A percentile compares a stretch with the other conserved stretches of the same genome.
phyloP scores from a whole-genome alignment of 2,888 invertebrate species.

The Andricus curvator region DNA sequence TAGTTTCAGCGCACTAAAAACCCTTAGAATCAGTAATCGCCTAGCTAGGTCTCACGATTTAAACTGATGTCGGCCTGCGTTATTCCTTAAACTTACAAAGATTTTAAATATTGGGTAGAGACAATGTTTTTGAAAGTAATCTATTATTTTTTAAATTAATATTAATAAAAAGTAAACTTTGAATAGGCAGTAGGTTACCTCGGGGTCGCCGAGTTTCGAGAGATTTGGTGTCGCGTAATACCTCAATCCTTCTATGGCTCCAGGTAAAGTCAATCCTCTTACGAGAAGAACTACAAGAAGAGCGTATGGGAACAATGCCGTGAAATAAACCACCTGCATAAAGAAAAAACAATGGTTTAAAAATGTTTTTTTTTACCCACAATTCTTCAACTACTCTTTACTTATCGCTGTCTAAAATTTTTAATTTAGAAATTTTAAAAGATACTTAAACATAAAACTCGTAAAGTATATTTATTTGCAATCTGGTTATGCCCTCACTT shows the following conservation, averaged over 20 bases:
- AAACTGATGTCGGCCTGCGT: no score
- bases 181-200: constrained; percentile 80
- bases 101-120: neutral
- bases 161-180: neutral
- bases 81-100: neutral
- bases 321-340: constrained; percentile 93
- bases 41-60: no score
- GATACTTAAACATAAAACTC: no score
- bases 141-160: neutral
- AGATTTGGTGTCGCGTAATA: constrained; percentile 97
- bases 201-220: constrained; percentile 91
- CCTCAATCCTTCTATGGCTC: constrained; percentile 93
- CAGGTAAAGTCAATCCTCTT: constrained; percentile 94
- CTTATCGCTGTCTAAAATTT: no score
- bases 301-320: constrained; percentile 96
- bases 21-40: no score
- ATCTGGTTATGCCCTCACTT: no score
- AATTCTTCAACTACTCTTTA: no score
- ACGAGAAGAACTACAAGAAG: constrained; percentile 91
- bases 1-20: no score
- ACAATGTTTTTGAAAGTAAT: neutral
- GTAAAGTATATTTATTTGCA: no score
- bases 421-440: no score
- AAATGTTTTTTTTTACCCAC: neutral
- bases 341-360: neutral